Evolutionary conservation across 1,140 invertebrate species (phyloP).

Genomic region (Microvelia longipes): DNA sequence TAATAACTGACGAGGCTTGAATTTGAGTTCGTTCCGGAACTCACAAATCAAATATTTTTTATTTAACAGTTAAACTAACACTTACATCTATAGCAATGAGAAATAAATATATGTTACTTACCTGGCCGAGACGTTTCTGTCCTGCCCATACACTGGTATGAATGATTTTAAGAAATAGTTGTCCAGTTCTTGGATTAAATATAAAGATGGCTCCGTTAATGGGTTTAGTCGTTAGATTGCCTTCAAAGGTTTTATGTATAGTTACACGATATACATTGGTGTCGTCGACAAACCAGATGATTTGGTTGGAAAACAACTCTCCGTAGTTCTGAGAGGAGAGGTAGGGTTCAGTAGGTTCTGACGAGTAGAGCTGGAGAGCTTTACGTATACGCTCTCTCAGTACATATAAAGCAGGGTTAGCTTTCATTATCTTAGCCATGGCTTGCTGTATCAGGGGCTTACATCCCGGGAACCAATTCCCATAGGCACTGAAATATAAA

Average conservation of each 20-base stretch:
- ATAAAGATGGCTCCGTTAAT: constrained; percentile 99
- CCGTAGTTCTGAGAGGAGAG: constrained; percentile 98
- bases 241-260: constrained; percentile 99
- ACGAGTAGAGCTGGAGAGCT: constrained; percentile 93
- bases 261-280: constrained; percentile 99
- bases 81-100: too few species aligned
- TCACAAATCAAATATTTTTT: too few species aligned
- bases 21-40: too few species aligned
- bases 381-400: constrained; percentile 93
- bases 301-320: constrained; percentile 98
- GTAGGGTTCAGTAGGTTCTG: constrained; percentile 98
- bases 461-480: constrained; percentile 99
- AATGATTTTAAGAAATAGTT: constrained; percentile 98
- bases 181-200: constrained; percentile 98
- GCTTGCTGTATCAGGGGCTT: constrained; percentile 98
- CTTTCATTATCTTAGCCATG: constrained; percentile 99
- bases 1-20: too few species aligned
- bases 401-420: constrained; percentile 97
- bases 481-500: constrained; percentile 61
- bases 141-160: constrained; percentile 99
- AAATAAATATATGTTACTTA: too few species aligned
- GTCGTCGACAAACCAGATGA: constrained; percentile 99
- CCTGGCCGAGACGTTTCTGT: constrained; percentile 76
- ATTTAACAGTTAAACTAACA: too few species aligned
- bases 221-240: constrained; percentile 97